Percentiles rank a stretch among this genome's conserved stretches.
These are phyloP conservation scores for Ectemnius continuus DNA, from an alignment of 2,888 invertebrate genomes.

Conservation along the genomic window DNA sequence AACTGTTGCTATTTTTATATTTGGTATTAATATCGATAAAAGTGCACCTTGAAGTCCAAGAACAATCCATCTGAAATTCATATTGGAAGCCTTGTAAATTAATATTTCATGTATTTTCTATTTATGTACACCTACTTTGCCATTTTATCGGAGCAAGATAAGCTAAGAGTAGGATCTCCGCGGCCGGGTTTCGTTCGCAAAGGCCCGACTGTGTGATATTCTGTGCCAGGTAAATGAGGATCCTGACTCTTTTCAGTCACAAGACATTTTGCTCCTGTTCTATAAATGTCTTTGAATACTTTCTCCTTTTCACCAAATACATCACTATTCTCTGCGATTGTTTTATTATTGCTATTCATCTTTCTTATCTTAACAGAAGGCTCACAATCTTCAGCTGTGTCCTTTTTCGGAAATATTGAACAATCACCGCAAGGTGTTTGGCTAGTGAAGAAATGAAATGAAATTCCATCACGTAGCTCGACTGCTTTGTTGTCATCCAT, in stretches of 20 bases:
- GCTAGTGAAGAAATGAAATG: slow-evolving; percentile 91
- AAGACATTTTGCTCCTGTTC: slow-evolving; percentile 95
- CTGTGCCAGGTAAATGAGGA: slow-evolving; percentile 79
- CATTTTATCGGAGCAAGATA: slow-evolving; percentile 97
- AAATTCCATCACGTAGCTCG: slow-evolving; percentile 80
- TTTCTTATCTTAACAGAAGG: slow-evolving; percentile 62
- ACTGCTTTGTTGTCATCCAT: slow-evolving; percentile 76
- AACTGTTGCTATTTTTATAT: slow-evolving; percentile 85
- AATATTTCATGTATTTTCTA: slow-evolving; percentile 13
- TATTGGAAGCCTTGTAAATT: neutral
- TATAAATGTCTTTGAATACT: slow-evolving; percentile 74
- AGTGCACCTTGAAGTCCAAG: slow-evolving; percentile 92
- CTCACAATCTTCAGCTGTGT: slow-evolving; percentile 57
- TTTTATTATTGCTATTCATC: slow-evolving; percentile 25
- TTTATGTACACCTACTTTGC: slow-evolving; percentile 77
- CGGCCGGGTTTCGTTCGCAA: slow-evolving; percentile 94
- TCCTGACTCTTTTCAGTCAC: slow-evolving; percentile 81
- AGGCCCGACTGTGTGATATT: slow-evolving; percentile 85
- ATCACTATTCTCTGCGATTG: slow-evolving; percentile 9
- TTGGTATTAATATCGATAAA: slow-evolving; percentile 83
- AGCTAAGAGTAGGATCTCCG: slow-evolving; percentile 91
- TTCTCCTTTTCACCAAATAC: slow-evolving; percentile 14
- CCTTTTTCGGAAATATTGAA: slow-evolving; percentile 86
- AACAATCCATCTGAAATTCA: slow-evolving; percentile 85
- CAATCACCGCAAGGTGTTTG: slow-evolving; percentile 97